phyloP scores from a whole-genome alignment of 2,797 vertebrate genomes.

The Melanotaenia nigrans region DNA sequence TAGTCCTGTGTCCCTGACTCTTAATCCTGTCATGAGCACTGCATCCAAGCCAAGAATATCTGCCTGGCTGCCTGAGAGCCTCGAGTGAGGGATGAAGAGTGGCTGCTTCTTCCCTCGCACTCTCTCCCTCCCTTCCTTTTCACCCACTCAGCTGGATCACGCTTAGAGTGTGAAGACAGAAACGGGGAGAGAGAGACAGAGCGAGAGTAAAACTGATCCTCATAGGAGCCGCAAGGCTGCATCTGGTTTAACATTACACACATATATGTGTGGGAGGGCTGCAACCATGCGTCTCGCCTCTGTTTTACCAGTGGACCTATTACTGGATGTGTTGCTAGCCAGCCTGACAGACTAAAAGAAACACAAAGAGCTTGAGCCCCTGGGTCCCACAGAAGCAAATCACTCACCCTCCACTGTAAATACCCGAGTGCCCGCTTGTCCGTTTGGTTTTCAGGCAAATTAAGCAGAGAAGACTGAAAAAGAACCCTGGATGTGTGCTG shows the following conservation, averaged over 20 bases:
- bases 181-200: slow-evolving; percentile 8
- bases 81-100: slow-evolving; percentile 64
- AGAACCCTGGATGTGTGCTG: not conserved
- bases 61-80: slow-evolving; percentile 69
- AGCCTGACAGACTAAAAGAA: slow-evolving; percentile 10
- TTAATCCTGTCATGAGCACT: slow-evolving; percentile 81
- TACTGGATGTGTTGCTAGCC: slow-evolving; percentile 21
- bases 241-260: slow-evolving; percentile 59
- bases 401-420: not conserved
- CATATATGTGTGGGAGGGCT: slow-evolving; percentile 41
- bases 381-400: slow-evolving; percentile 24
- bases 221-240: slow-evolving; percentile 48
- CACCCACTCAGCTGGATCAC: slow-evolving; percentile 62
- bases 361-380: slow-evolving; percentile 9
- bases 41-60: slow-evolving; percentile 75
- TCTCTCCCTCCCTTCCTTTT: slow-evolving; percentile 42
- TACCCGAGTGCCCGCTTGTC: not conserved
- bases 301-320: slow-evolving; percentile 34
- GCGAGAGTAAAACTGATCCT: slow-evolving; percentile 50
- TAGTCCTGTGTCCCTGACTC: slow-evolving; percentile 77
- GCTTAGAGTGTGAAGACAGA: slow-evolving; percentile 36
- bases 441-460: slow-evolving; percentile 14
- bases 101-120: slow-evolving; percentile 50
- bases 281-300: slow-evolving; percentile 40
- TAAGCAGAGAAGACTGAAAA: not conserved